These are phyloP conservation scores for Nipponacmea schrenckii DNA, from an alignment of 2,888 invertebrate genomes.

Conservation along the genomic window DNA sequence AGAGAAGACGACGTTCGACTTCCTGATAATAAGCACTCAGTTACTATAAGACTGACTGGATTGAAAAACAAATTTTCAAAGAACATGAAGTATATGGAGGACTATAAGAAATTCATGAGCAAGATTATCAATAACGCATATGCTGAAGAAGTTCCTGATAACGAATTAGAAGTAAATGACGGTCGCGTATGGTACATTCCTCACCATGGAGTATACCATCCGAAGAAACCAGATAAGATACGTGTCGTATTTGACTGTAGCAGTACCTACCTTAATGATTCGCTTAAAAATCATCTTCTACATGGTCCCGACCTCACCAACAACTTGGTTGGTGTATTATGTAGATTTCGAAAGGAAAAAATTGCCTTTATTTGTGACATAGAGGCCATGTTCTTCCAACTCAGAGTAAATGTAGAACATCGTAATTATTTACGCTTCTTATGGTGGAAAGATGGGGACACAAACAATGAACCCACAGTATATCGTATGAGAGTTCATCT, in stretches of 20 bases:
- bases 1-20: conserved; percentile 4
- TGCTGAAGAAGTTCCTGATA: conserved; percentile 20
- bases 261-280: conserved; percentile 26
- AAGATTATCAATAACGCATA: conserved; percentile 20
- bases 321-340: conserved; percentile 35
- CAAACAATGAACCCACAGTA: neutral
- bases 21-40: conserved; percentile 17
- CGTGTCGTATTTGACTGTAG: conserved; percentile 36
- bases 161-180: conserved; percentile 11
- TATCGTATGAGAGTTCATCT: conserved; percentile 15
- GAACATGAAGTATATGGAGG: conserved; percentile 6
- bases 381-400: conserved; percentile 33
- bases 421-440: conserved; percentile 29
- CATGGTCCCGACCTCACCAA: conserved; percentile 40
- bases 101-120: conserved; percentile 25
- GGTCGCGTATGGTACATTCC: conserved; percentile 32
- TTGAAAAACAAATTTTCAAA: conserved; percentile 5
- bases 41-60: conserved; percentile 6
- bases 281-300: conserved; percentile 32
- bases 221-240: neutral
- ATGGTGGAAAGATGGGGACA: conserved; percentile 28
- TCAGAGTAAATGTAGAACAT: conserved; percentile 26
- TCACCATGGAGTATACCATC: conserved; percentile 31
- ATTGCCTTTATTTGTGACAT: conserved; percentile 34
- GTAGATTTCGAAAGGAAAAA: conserved; percentile 33